Evolutionary conservation across 2,113 vertebrate genomes (phyloP).

Genomic region (crab-eating macaque (Macaca fascicularis)): T2T-MFA8v1.1 NC_088379.1:109539001-109539500

Average conservation of each 20-base stretch:
- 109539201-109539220: not conserved
- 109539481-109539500: not conserved
- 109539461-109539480: not conserved
- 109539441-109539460: not conserved
- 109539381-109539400: not conserved
- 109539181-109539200: not conserved
- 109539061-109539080: not conserved
- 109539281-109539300: not conserved
- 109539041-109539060: not conserved
- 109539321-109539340: not conserved
- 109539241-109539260: not conserved
- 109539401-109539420: not conserved
- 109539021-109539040: not conserved
- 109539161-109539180: not conserved
- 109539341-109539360: not conserved
- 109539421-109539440: not conserved
- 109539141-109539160: not conserved
- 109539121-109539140: not conserved
- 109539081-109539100: not conserved
- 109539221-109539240: not conserved
- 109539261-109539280: not conserved
- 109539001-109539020: not conserved
- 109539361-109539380: not conserved
- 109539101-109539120: not conserved
- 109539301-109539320: not conserved